A percentile compares a stretch with the other conserved stretches of the same genome.
Conservation (phyloP, 2,797 vertebrate species). For the Toxotes lorentzi region DNA sequence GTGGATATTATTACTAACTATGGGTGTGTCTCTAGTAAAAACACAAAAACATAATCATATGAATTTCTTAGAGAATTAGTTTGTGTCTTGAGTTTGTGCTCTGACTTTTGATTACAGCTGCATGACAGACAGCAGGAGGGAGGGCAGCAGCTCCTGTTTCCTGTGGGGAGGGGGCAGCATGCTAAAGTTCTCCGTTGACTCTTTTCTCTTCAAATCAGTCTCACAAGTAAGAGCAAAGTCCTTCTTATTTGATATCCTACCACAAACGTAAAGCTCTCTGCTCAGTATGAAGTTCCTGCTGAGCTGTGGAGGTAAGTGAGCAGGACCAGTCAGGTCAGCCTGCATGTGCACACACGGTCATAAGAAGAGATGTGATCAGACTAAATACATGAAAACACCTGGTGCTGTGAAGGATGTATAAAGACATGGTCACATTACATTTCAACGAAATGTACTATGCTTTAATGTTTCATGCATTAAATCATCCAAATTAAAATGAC, state of each 20-base stretch:
- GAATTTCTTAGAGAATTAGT: background rate
- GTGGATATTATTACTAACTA: conserved; percentile 73
- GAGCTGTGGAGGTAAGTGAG: too few relatives aligned
- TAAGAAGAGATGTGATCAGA: too few relatives aligned
- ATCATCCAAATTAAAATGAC: too few relatives aligned
- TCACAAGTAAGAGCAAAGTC: conserved; percentile 59
- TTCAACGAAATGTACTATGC: too few relatives aligned
- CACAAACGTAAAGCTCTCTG: background rate
- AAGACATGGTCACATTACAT: too few relatives aligned
- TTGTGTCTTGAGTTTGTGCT: background rate
- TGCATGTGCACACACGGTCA: too few relatives aligned
- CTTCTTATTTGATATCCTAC: background rate
- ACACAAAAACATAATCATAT: background rate
- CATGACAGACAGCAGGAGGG: conserved; percentile 78
- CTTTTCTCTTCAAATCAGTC: conserved; percentile 71
- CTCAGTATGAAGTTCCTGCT: too few relatives aligned
- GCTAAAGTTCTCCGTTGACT: conserved; percentile 77
- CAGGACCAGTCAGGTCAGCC: too few relatives aligned
- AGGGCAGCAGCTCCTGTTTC: conserved; percentile 74
- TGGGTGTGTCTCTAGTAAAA: conserved; percentile 64
- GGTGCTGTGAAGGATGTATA: too few relatives aligned
- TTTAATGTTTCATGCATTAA: too few relatives aligned
- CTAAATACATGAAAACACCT: too few relatives aligned
- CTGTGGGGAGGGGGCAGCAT: conserved; percentile 35
- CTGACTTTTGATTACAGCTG: conserved; percentile 67